These are phyloP conservation scores for Gadus macrocephalus DNA, from an alignment of 2,113 vertebrate genomes.

Conservation along the genomic window DNA sequence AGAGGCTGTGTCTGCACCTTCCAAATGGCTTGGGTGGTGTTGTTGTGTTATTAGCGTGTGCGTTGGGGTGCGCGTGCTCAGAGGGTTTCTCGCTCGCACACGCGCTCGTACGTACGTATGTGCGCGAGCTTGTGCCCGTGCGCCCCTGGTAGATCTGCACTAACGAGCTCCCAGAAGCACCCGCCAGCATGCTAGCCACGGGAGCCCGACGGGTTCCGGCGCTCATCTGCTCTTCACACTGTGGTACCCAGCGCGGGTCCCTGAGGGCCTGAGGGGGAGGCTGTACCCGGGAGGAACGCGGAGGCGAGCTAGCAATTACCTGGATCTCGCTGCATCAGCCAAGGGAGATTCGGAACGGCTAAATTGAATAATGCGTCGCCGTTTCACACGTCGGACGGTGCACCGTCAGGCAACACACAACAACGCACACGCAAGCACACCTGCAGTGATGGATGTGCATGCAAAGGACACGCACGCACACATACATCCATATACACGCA, in stretches of 20 bases:
- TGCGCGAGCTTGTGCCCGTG: conserved; percentile 15
- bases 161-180: conserved; percentile 40
- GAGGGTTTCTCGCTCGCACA: no score
- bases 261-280: conserved; percentile 36
- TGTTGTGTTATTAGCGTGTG: neutral
- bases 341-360: conserved; percentile 39
- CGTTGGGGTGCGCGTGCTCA: neutral
- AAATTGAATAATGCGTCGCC: conserved; percentile 60
- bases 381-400: conserved; percentile 12
- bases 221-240: no score
- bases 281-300: conserved; percentile 41
- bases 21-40: neutral
- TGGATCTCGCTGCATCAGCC: conserved; percentile 47
- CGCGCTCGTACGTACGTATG: conserved; percentile 4
- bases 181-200: conserved; percentile 21
- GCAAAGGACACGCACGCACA: neutral
- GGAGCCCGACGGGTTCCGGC: neutral
- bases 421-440: conserved; percentile 23
- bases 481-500: neutral
- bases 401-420: neutral
- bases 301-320: conserved; percentile 56
- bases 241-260: no score
- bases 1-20: neutral
- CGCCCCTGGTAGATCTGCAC: conserved; percentile 44
- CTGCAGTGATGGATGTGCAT: neutral